Conservation (phyloP, 2,888 invertebrate genomes). For the Phania funesta region DNA sequence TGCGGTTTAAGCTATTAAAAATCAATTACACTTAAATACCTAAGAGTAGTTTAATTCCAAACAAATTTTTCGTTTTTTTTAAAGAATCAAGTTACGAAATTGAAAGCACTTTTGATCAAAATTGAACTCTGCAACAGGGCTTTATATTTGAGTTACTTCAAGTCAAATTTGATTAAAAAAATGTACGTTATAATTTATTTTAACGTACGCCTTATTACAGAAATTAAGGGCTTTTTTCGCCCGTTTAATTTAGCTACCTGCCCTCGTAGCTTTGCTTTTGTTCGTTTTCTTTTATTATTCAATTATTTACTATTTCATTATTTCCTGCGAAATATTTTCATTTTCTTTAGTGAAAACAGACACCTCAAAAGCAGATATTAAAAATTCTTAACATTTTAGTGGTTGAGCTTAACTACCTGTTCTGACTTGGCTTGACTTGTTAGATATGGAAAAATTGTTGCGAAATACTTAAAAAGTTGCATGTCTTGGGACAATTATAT, state of each 20-base stretch:
- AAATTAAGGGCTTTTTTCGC: no score
- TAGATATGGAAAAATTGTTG: neutral
- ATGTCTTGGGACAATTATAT: slow-evolving; percentile 63
- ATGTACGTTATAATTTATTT: no score
- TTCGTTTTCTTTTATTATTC: neutral
- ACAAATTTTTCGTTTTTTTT: no score
- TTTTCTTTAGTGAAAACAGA: slow-evolving; percentile 24
- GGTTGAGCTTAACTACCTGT: slow-evolving; percentile 12
- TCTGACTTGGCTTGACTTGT: neutral
- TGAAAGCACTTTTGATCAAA: no score
- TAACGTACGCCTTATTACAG: no score
- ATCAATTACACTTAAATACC: no score
- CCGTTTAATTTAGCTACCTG: neutral
- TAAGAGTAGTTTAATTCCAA: no score
- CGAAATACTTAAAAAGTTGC: slow-evolving; percentile 55
- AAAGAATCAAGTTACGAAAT: no score
- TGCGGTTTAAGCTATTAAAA: no score
- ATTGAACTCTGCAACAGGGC: no score
- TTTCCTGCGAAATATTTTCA: slow-evolving; percentile 34
- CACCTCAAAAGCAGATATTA: neutral
- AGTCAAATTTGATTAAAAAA: no score
- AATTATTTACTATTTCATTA: slow-evolving; percentile 6
- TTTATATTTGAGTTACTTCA: no score
- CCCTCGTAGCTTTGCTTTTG: neutral
- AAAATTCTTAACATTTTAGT: slow-evolving; percentile 15